These are phyloP conservation scores for Zosterops japonicus DNA, from an alignment of 2,113 vertebrate genomes.

Conservation along the genomic window DNA sequence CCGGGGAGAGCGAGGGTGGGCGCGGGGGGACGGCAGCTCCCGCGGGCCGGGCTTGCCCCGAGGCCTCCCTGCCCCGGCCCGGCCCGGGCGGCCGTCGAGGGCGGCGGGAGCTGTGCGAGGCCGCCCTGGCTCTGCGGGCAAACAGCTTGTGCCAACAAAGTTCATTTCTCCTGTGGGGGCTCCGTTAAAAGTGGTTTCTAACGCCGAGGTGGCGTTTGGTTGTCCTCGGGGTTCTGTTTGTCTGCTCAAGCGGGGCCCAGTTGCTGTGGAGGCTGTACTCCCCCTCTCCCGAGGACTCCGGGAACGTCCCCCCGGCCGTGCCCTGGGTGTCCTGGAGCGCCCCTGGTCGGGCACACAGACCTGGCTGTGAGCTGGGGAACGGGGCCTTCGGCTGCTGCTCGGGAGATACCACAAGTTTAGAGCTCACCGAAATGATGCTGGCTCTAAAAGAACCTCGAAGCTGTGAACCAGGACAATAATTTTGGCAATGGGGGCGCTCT, in stretches of 20 bases:
- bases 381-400: background rate
- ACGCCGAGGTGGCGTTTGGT: background rate
- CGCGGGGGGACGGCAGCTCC: background rate
- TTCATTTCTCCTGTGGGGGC: accelerated
- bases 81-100: background rate
- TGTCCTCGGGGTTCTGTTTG: background rate
- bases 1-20: background rate
- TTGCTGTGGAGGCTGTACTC: accelerated
- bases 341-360: accelerated
- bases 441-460: background rate
- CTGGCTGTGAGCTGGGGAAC: accelerated
- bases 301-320: accelerated
- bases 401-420: background rate
- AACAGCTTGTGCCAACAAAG: accelerated
- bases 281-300: accelerated
- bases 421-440: background rate
- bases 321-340: accelerated
- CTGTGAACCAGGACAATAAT: background rate
- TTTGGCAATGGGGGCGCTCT: accelerated
- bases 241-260: background rate
- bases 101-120: background rate
- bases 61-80: no score
- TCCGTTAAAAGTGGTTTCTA: accelerated
- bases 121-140: background rate
- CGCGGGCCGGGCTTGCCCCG: no score